Percentiles rank a stretch among this genome's conserved stretches.
Evolutionary conservation across 2,888 invertebrate genomes (phyloP).

Genomic region (Baccha elongata): DNA sequence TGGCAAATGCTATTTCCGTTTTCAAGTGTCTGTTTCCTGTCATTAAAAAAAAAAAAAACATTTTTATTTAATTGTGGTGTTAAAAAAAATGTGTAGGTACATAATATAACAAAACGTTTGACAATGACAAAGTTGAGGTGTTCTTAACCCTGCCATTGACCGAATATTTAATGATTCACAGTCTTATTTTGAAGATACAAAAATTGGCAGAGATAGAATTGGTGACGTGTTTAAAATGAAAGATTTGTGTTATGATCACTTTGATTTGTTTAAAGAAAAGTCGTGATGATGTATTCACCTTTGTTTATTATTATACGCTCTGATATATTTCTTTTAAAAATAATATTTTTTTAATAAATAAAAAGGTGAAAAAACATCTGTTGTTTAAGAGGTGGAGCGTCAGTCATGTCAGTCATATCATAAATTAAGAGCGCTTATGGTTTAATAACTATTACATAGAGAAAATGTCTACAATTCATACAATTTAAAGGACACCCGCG

Average conservation of each 20-base stretch:
- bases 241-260: constrained; percentile 6
- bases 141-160: constrained; percentile 24
- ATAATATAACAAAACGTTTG: constrained; percentile 9
- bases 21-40: constrained; percentile 7
- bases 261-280: not conserved
- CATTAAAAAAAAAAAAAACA: not conserved
- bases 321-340: no score
- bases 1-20: not conserved
- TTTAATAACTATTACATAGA: no score
- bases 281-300: not conserved
- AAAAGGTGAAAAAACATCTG: no score
- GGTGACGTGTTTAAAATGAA: constrained; percentile 26
- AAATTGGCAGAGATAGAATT: constrained; percentile 4
- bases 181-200: constrained; percentile 2
- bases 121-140: constrained; percentile 13
- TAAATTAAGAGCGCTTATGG: no score
- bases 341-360: no score
- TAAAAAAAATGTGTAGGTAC: no score
- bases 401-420: no score
- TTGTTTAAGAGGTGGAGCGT: no score
- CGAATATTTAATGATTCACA: constrained; percentile 32
- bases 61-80: not conserved
- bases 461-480: no score
- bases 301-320: not conserved
- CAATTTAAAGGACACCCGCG: no score